Evolutionary conservation across 2,797 vertebrate genomes (phyloP), one percentile per base, ranked within the genome.

Genomic region (Valencia hispanica): DNA sequence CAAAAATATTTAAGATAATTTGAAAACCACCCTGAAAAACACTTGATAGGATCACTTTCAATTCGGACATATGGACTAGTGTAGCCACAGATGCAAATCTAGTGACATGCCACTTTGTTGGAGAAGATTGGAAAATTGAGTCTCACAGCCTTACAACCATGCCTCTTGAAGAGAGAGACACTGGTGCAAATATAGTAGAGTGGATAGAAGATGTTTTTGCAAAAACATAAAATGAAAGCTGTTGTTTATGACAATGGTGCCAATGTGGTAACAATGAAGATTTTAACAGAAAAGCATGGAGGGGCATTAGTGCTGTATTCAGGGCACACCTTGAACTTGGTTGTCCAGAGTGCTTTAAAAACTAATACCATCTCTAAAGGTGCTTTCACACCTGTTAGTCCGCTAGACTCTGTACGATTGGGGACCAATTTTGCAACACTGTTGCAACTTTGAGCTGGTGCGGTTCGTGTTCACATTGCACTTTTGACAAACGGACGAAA

Each of bases 191-290:
- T 61, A 86, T 87, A 75, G 78, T 75, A 68, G 70, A 81, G 1
- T 82, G 83, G 79, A 15, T 88, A 32, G 71, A 89, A 50, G 66
- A 82, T 0, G 55, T 63, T 1, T 57, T 47, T 63, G 48, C 27
- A 34, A 83, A 84, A 3, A 78, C 25, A 81, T 86, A 91, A 89
- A 66, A 57, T 88, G 20, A 70, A 68, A 27, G 79, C 82, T 55
- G 50, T 82, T 27, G 83, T 84, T 25, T 78, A 84, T 36, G 53
- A 84, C 63, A 87, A 87, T 14, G 47, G 59, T 41, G 72, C 72
- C 25, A 84, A 89, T 75, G 45, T 48, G 0, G 39, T 73, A n/a
- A 69, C 48, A 9, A 63, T 0, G 77, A 72, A 4, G 20, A 78
- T 84, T 77, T 75, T 90, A 65, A 14, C 4, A 61, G 79, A 84